Evolutionary conservation across 2,888 invertebrate genomes (phyloP).

Genomic region (Dynastes hyllus): DNA sequence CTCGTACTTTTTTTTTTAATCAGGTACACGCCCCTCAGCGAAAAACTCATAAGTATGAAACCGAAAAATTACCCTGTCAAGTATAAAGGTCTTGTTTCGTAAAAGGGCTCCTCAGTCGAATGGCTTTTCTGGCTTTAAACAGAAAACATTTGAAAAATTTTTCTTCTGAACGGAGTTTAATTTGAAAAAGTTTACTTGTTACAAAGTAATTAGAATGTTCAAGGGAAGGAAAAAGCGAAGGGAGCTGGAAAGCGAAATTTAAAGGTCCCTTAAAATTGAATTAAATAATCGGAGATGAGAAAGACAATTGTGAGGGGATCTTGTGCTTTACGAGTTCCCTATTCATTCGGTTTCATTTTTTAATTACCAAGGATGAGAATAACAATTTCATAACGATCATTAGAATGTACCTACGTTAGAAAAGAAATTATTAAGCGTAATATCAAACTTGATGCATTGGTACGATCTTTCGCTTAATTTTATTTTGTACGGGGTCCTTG

Average conservation of each 20-base stretch:
- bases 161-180: constrained; percentile 38
- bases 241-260: constrained; percentile 26
- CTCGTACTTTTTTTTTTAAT: constrained; percentile 15
- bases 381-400: not conserved
- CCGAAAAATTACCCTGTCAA: constrained; percentile 45
- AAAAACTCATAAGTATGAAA: constrained; percentile 35
- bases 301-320: constrained; percentile 13
- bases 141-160: constrained; percentile 44
- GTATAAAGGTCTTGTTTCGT: constrained; percentile 40
- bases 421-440: not conserved
- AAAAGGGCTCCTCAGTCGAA: constrained; percentile 6
- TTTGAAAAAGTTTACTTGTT: constrained; percentile 48
- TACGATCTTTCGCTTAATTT: not conserved
- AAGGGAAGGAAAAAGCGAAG: constrained; percentile 16
- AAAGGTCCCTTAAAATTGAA: constrained; percentile 41
- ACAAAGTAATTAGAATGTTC: constrained; percentile 44
- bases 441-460: not conserved
- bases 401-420: not conserved
- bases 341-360: constrained; percentile 1
- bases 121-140: constrained; percentile 32
- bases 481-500: not conserved
- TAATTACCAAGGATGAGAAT: not conserved
- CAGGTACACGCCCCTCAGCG: constrained; percentile 5
- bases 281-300: constrained; percentile 34
- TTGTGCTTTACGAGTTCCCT: not conserved